Evolutionary conservation across 2,888 invertebrate genomes (phyloP), one percentile per base, ranked within the genome.

Genomic region (Nycteola revayana): DNA sequence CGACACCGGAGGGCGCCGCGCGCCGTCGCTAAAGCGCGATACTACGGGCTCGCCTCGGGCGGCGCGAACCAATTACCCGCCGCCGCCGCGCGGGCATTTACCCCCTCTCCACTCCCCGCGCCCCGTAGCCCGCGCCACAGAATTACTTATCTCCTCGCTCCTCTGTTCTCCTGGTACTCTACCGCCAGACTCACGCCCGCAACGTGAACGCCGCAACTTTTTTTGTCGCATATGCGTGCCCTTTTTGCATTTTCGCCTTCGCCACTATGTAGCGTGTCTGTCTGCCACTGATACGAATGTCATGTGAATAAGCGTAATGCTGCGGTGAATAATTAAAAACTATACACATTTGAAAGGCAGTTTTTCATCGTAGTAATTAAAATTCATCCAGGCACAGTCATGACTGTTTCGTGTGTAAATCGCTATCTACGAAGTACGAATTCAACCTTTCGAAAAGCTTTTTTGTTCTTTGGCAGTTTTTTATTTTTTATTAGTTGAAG

Each of bases 41-140:
- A 86, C 85, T 86, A 81, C 84, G 83, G 83, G 86, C 84, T 85
- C 81, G 85, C 87, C 85, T 86, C 86, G 83, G 86, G 86, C 86
- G 86, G 86, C 86, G 86, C 84, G 85, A 86, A 88, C 87, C 88
- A 88, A 89, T 88, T 87, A 89, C 87, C 87, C 86, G 82, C 79
- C 78, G 73, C 77, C 71, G 74, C 78, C 79, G 70, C 73, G 76
- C 81, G 82, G 79, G 81, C 83, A 84, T 82, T 84, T 82, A 83
- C 83, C 75, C 77, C 77, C 75, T 60, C 59, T 55, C 66, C 63
- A 65, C 60, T 63, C 51, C 68, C 64, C 55, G 42, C 60, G 57
- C 49, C 52, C n/a, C 60, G 52, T 49, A 51, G 42, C 53, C 55
- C 58, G 57, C 60, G 58, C 65, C 56, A 57, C 74, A 61, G 76